Evolutionary conservation across 2,888 invertebrate species (phyloP).

Genomic region (Caenorhabditis wallacei): DNA sequence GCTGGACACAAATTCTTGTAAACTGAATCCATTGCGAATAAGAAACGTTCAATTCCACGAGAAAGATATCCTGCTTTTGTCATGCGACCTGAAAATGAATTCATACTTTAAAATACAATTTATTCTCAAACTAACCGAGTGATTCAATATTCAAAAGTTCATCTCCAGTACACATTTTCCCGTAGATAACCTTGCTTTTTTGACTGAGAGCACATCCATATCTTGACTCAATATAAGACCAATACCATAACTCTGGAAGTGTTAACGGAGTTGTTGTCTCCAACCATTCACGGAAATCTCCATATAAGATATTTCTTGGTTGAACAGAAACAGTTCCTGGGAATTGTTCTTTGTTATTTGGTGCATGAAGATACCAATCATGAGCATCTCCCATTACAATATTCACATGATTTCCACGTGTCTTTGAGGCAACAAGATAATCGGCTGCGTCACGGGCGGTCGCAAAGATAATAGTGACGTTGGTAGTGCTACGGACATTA

Average conservation of each 20-base stretch:
- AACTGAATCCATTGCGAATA: conserved; percentile 79
- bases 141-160: conserved; percentile 76
- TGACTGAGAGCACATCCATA: conserved; percentile 79
- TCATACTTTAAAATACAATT: background rate
- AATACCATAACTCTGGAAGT: conserved; percentile 81
- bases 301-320: conserved; percentile 77
- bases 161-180: conserved; percentile 81
- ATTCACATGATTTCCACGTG: conserved; percentile 69
- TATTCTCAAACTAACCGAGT: conserved; percentile 64
- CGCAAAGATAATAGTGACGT: conserved; percentile 79
- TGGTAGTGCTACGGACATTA: conserved; percentile 70
- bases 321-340: conserved; percentile 80
- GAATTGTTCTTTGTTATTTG: conserved; percentile 67
- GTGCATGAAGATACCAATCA: conserved; percentile 77
- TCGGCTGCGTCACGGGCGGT: conserved; percentile 73
- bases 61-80: conserved; percentile 80
- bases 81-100: conserved; percentile 74
- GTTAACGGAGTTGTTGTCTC: conserved; percentile 79
- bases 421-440: conserved; percentile 57
- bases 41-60: conserved; percentile 77
- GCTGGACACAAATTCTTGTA: conserved; percentile 77
- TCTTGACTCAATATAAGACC: conserved; percentile 71
- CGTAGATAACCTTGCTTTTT: conserved; percentile 76
- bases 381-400: conserved; percentile 82
- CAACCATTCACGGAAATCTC: conserved; percentile 80